Base-by-base conservation (phyloP, 2,113 vertebrate species). In the Atlantisia rogersi region DNA sequence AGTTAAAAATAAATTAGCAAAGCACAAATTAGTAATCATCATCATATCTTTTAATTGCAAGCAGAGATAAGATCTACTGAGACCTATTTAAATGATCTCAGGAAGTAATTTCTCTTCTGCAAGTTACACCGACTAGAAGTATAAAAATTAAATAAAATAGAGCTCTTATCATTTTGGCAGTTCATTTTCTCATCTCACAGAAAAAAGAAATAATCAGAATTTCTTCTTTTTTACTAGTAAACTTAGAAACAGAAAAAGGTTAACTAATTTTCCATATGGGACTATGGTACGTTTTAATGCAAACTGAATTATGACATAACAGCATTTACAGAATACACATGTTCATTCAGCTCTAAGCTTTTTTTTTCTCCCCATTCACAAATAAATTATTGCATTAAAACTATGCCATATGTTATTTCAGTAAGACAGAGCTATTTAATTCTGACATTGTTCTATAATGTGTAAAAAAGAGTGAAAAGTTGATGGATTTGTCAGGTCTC, bases 131-230 rank as follows among this genome's bases (percentile, higher is more conserved):
- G 71, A 70, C 56, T 85, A 77, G 46, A 88, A 88, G 68, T 32
- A 58, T 11, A 74, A 87, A 87, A 94, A 69, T 21, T 12, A 90
- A 84, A 70, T 69, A n/a, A 96, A 92, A 85, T 11, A 56, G 19
- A 82, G 25, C 1, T 71, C 31, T 74, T 90, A 14, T 21, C 79
- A 31, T 84, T 95, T 39, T 92, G 90, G 87, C 83, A 92, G 75
- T 39, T 94, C 59, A 39, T 39, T 52, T 94, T 77, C 83, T 82
- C 75, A 74, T 81, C 69, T 81, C 64, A 92, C 55, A 70, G 92
- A 87, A 82, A 92, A 87, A 82, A 91, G 56, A 77, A 85, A 82
- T 29, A 78, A 84, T 42, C 69, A 82, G 76, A 86, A 94, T 76
- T 95, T 87, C 63, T 67, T 93, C 70, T 82, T 79, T 94, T 84